A percentile compares a stretch with the other conserved stretches of the same genome.
These are phyloP conservation scores for Trissonchulus sp. DNA, from an alignment of 2,888 invertebrate species.

Conservation along the genomic window DNA sequence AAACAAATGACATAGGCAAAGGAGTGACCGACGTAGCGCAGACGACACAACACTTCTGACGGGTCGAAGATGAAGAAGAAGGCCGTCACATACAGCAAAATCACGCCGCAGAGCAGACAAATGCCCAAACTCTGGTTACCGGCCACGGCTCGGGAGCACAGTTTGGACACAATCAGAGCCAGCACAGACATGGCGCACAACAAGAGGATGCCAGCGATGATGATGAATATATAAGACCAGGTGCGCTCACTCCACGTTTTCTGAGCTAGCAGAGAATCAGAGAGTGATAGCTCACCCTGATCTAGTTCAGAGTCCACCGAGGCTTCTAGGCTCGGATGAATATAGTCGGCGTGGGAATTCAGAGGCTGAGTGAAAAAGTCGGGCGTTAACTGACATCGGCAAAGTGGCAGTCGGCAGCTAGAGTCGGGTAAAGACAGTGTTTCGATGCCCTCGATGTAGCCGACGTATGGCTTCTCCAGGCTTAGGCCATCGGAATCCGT, in stretches of 20 bases:
- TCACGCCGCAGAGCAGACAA: constrained; percentile 45
- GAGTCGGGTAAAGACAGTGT: constrained; percentile 32
- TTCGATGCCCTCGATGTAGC: constrained; percentile 3
- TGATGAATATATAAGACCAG: constrained; percentile 43
- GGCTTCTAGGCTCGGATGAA: neutral
- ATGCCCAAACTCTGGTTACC: constrained; percentile 50
- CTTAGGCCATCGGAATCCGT: constrained; percentile 41
- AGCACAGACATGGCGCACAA: constrained; percentile 39
- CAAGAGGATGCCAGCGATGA: constrained; percentile 40
- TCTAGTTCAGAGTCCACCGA: constrained; percentile 22
- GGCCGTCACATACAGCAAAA: constrained; percentile 43
- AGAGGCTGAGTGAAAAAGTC: constrained; percentile 42
- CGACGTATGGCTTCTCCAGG: constrained; percentile 39
- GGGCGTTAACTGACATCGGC: constrained; percentile 46
- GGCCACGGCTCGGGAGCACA: constrained; percentile 45
- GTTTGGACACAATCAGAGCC: constrained; percentile 42
- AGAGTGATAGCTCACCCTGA: neutral
- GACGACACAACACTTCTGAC: constrained; percentile 38
- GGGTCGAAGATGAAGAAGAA: constrained; percentile 47
- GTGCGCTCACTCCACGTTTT: constrained; percentile 40
- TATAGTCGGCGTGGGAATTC: neutral
- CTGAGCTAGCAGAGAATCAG: no score
- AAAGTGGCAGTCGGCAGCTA: constrained; percentile 46
- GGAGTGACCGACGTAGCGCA: constrained; percentile 31
- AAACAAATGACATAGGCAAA: constrained; percentile 47